A percentile compares a stretch with the other conserved stretches of the same genome.
These are phyloP conservation scores for Pristionchus exspectatus DNA, from an alignment of 2,888 invertebrate species.

Conservation along the genomic window DNA sequence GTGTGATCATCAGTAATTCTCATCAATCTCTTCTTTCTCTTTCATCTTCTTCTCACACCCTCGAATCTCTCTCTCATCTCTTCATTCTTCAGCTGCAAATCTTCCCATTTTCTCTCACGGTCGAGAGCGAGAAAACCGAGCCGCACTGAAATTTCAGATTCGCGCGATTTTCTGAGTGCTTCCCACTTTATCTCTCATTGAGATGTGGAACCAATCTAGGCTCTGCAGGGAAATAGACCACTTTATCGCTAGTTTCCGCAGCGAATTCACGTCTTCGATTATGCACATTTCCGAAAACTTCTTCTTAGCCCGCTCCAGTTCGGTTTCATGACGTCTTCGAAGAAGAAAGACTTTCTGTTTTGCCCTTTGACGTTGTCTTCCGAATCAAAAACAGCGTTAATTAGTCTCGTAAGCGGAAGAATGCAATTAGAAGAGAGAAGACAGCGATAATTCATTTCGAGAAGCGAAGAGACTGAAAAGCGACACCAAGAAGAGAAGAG, in stretches of 20 bases:
- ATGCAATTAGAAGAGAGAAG: constrained; percentile 15
- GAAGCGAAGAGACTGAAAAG: constrained; percentile 22
- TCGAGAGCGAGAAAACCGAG: not conserved
- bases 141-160: constrained; percentile 43
- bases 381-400: not conserved
- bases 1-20: constrained; percentile 1
- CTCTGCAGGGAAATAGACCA: not conserved
- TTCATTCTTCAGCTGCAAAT: not conserved
- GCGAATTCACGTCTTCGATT: not conserved
- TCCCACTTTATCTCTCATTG: not conserved
- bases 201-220: not conserved
- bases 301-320: not conserved
- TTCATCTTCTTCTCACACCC: constrained; percentile 1
- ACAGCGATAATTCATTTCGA: constrained; percentile 36
- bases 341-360: too few relatives aligned
- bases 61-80: not conserved
- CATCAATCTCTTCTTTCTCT: not conserved
- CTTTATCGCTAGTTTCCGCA: not conserved
- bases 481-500: not conserved
- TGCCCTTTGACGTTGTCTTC: constrained; percentile 6
- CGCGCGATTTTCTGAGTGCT: not conserved
- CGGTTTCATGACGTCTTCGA: not conserved
- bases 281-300: not conserved
- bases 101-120: not conserved
- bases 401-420: not conserved